Evolutionary conservation across 2,797 vertebrate species (phyloP).

Genomic region (Phoxinus dragarum): DNA sequence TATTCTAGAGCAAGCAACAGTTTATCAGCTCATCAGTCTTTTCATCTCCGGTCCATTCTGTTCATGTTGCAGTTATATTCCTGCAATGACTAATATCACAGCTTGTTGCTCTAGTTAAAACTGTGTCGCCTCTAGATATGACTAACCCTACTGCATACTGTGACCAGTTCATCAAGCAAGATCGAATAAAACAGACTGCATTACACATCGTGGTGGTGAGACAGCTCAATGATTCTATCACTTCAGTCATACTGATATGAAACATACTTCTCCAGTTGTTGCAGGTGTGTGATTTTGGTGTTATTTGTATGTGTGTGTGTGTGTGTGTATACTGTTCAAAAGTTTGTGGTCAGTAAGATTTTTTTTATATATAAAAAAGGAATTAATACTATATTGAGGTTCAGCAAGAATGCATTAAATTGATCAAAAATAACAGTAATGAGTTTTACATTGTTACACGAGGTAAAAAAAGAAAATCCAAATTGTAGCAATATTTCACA

Average conservation of each 20-base stretch:
- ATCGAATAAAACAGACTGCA: background rate
- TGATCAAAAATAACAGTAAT: background rate
- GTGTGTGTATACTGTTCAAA: background rate
- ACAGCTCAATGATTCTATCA: conserved; percentile 36
- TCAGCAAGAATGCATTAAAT: background rate
- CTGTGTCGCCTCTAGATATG: background rate
- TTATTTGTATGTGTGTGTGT: background rate
- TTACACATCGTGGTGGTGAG: conserved; percentile 13
- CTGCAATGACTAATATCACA: background rate
- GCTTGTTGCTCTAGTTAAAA: background rate
- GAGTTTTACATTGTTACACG: too few species aligned
- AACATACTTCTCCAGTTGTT: background rate
- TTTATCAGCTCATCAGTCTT: background rate
- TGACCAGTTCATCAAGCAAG: background rate
- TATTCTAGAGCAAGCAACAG: conserved; percentile 1
- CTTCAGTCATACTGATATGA: conserved; percentile 31
- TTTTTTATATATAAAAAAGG: background rate
- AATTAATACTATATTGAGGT: background rate
- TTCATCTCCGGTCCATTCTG: conserved; percentile 7
- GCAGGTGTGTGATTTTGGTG: background rate
- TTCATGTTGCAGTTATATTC: background rate
- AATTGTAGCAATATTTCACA: background rate
- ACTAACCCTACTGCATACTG: background rate
- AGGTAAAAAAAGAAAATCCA: too few species aligned
- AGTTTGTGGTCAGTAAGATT: background rate